A percentile compares a stretch with the other conserved stretches of the same genome.
Conservation (phyloP, 2,113 vertebrate species). For the Ciconia stormi region DNA sequence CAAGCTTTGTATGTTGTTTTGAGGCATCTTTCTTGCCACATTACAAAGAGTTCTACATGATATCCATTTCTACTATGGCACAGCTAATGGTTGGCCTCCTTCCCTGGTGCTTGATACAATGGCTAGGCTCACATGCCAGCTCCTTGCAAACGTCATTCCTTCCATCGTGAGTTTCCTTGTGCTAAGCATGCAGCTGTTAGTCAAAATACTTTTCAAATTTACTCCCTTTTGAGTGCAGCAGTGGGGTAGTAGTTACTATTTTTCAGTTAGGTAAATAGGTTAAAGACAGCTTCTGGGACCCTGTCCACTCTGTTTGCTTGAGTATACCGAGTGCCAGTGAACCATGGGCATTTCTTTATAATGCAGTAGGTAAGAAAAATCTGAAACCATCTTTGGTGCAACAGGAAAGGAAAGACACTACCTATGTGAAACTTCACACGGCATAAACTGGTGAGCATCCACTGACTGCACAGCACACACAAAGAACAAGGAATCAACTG, state of each 20-base stretch:
- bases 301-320: not conserved
- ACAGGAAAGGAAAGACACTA: not conserved
- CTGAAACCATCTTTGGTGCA: not conserved
- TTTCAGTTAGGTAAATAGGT: not conserved
- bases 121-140: not conserved
- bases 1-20: not conserved
- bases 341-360: not conserved
- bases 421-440: not conserved
- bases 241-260: not conserved
- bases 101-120: not conserved
- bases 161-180: not conserved
- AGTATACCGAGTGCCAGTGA: not conserved
- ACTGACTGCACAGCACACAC: not conserved
- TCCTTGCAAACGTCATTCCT: not conserved
- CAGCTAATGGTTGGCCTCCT: not conserved
- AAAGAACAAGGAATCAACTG: not conserved
- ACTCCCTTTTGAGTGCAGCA: not conserved
- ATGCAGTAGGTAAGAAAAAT: not conserved
- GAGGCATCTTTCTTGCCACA: not conserved
- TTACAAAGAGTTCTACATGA: not conserved
- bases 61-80: not conserved
- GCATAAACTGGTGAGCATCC: not conserved
- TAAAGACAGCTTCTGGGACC: not conserved
- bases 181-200: not conserved
- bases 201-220: not conserved